These are phyloP conservation scores for Shargacucullia verbasci DNA, from an alignment of 2,888 invertebrate genomes.

Conservation along the genomic window DNA sequence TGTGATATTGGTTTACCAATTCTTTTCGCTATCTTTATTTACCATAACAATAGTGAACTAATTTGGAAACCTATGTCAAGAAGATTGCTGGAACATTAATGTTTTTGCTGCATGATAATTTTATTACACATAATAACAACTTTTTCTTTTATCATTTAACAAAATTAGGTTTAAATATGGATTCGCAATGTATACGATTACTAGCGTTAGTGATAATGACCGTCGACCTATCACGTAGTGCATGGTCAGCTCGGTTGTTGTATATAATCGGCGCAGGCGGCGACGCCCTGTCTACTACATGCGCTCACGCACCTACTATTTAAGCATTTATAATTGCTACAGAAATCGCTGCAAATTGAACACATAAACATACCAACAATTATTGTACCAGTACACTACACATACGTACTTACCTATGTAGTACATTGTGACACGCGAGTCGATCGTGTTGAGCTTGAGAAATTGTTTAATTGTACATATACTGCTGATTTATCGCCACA, in stretches of 20 bases:
- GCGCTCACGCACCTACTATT: conserved; percentile 23
- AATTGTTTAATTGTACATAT: conserved; percentile 68
- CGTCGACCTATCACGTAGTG: conserved; percentile 70
- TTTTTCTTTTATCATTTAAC: conserved; percentile 16
- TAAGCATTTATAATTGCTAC: conserved; percentile 26
- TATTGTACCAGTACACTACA: conserved; percentile 18
- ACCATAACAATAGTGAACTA: too few species aligned
- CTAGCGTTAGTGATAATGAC: conserved; percentile 41
- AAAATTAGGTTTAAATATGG: conserved; percentile 16
- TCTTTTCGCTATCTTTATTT: too few species aligned
- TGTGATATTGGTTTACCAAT: too few species aligned
- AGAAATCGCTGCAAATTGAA: conserved; percentile 31
- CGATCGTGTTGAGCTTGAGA: conserved; percentile 66
- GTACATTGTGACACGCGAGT: conserved; percentile 60
- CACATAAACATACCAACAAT: conserved; percentile 25
- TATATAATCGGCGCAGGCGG: conserved; percentile 34
- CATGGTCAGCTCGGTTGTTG: conserved; percentile 22
- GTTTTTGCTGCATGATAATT: conserved; percentile 6
- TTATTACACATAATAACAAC: conserved; percentile 30
- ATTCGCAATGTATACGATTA: conserved; percentile 11
- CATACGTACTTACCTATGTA: conserved; percentile 11
- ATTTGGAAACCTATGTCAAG: too few species aligned
- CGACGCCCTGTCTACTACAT: conserved; percentile 39
- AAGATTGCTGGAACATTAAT: too few species aligned
- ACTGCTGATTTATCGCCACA: conserved; percentile 61